A percentile compares a stretch with the other conserved stretches of the same genome.
phyloP scores from a whole-genome alignment of 2,797 vertebrate species.

The Chiroxiphia lanceolata region DNA sequence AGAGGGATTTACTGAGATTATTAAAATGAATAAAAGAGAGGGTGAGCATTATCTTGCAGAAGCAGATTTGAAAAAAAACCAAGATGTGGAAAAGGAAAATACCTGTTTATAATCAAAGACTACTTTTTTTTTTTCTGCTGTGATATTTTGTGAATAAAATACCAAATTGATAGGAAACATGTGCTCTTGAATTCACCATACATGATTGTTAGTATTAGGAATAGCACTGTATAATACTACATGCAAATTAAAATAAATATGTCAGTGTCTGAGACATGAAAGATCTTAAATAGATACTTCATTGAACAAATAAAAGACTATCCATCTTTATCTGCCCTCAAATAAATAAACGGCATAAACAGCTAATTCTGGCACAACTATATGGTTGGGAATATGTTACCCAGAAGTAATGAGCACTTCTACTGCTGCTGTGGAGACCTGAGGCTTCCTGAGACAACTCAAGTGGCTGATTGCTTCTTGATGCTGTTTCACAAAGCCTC shows the following conservation, averaged over 20 bases:
- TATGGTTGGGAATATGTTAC: constrained; percentile 42
- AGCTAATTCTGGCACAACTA: constrained; percentile 38
- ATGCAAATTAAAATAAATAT: neutral
- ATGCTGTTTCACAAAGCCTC: constrained; percentile 34
- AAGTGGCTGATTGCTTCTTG: constrained; percentile 47
- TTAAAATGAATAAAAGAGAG: neutral
- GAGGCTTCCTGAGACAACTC: constrained; percentile 52
- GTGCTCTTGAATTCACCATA: neutral
- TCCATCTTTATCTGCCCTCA: constrained; percentile 35
- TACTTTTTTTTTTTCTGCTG: neutral
- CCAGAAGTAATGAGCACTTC: constrained; percentile 24
- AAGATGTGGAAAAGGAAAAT: neutral
- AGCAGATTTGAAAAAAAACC: neutral
- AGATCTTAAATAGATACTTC: constrained; percentile 26
- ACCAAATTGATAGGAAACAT: neutral
- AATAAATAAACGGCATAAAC: constrained; percentile 44
- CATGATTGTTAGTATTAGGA: neutral
- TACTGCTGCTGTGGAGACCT: constrained; percentile 18
- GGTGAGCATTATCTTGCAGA: neutral
- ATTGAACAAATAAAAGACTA: neutral
- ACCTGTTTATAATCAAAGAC: neutral
- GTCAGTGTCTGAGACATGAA: neutral
- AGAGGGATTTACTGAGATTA: neutral
- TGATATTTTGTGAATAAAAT: neutral
- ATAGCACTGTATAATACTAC: neutral